phyloP scores from a whole-genome alignment of 2,113 vertebrate genomes.

The Lagopus leucura region DNA sequence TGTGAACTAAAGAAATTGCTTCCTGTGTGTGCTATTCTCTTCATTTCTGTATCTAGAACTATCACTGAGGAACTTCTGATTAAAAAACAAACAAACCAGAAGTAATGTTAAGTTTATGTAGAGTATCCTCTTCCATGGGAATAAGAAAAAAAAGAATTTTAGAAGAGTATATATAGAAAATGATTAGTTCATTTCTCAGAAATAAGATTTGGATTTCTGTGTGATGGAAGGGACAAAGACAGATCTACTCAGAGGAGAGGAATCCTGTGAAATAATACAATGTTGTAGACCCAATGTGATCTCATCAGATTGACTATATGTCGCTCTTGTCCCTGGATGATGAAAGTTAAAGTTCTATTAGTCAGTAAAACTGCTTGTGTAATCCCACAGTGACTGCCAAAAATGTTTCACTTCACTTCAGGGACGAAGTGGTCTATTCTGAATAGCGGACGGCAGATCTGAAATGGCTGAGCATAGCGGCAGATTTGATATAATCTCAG shows the following conservation, averaged over 20 bases:
- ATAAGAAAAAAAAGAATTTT: not conserved
- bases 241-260: not conserved
- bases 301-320: not conserved
- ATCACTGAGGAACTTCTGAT: not conserved
- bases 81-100: not conserved
- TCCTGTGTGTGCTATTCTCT: not conserved
- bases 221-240: not conserved
- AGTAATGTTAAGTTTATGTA: not conserved
- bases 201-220: not conserved
- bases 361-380: not conserved
- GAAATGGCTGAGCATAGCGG: not conserved
- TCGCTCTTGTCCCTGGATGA: not conserved
- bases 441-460: not conserved
- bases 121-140: not conserved
- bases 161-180: not conserved
- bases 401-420: not conserved
- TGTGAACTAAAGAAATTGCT: constrained; percentile 15
- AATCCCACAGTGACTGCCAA: not conserved
- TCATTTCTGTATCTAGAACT: constrained; percentile 26
- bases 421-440: not conserved
- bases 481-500: not conserved
- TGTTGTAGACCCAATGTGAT: not conserved
- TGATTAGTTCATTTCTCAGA: not conserved
- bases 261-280: not conserved
- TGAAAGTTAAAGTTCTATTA: not conserved